phyloP scores from a whole-genome alignment of 2,113 vertebrate species.

The Chamaea fasciata region DNA sequence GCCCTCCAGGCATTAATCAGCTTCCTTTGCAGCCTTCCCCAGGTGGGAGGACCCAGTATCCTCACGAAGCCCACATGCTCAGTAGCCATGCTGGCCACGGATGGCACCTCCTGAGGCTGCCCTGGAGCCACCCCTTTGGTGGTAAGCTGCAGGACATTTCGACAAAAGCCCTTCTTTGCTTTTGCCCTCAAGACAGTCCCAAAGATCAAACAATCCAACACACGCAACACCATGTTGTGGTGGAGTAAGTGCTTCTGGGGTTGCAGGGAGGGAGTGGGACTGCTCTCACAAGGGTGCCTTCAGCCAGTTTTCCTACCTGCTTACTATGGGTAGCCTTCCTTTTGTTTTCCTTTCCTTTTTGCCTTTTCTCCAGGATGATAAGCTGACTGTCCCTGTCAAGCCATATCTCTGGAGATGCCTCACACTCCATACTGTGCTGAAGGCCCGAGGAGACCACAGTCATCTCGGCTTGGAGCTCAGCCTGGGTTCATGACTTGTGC shows the following conservation, averaged over 20 bases:
- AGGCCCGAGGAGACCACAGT: not conserved
- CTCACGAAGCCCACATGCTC: accelerated
- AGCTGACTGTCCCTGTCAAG: not conserved
- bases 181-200: not conserved
- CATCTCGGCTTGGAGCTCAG: not conserved
- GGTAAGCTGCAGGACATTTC: not conserved
- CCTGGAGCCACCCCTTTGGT: accelerated
- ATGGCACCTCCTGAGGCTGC: not conserved
- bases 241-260: not conserved
- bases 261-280: not conserved
- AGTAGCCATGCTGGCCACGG: not conserved
- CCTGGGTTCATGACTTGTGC: not conserved
- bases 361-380: not conserved
- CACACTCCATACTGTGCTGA: not conserved
- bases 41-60: not conserved
- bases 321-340: not conserved
- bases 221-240: accelerated
- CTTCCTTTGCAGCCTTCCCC: not conserved
- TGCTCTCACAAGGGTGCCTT: not conserved
- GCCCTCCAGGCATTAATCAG: not conserved
- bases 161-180: not conserved
- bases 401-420: not conserved
- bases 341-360: accelerated
- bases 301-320: not conserved
- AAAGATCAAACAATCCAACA: not conserved